Base-by-base conservation (phyloP, 2,888 invertebrate species). In the Hemaris fuciformis region DNA sequence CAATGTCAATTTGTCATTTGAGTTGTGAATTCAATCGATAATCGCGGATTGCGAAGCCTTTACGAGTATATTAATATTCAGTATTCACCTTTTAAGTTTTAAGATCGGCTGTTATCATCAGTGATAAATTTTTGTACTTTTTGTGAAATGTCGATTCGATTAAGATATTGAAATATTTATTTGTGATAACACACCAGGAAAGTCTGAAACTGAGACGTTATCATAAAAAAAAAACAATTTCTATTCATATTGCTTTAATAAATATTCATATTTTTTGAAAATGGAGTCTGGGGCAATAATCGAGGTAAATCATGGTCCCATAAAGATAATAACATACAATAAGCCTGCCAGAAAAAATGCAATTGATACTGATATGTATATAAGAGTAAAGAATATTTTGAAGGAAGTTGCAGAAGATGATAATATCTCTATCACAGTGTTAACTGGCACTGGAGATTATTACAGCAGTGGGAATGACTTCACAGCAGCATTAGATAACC, bases 381-480 rank as follows among this genome's bases (percentile, higher is more conserved):
- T 83, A 59, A 93, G 93, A 67, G 83, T 98, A 15, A 89, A 93
- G 0, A 87, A 93, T 18, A 94, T 95, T 20, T 84, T 99, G 27
- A 93, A 94, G 41, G 93, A 95, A 65, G 96, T 97, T 27, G 95
- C 95, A 25, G 83, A 84, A 8, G 95, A 98, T 85, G 93, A 95
- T 23, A 79, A 93, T 15, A 93, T 96, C 20, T 89, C 93, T 13
- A 89, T 96, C 22, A 94, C 96, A 41, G 96, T 96, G 1, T 81
- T 98, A 22, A 98, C 98, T 8, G 97, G 97, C 1, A 89, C 93
- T 48, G 98, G 97, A 8, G 94, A 96, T 66, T 98, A 94, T 81
- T 98, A 95, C 80, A 96, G 95, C 73, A 97, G 97, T 83, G 98
- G 98, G 8, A 97, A 97, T 89, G 98, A 98, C 84, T 82, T 95